Base-by-base conservation (phyloP, 1,140 invertebrate genomes). In the Lepidurus couesii region DNA sequence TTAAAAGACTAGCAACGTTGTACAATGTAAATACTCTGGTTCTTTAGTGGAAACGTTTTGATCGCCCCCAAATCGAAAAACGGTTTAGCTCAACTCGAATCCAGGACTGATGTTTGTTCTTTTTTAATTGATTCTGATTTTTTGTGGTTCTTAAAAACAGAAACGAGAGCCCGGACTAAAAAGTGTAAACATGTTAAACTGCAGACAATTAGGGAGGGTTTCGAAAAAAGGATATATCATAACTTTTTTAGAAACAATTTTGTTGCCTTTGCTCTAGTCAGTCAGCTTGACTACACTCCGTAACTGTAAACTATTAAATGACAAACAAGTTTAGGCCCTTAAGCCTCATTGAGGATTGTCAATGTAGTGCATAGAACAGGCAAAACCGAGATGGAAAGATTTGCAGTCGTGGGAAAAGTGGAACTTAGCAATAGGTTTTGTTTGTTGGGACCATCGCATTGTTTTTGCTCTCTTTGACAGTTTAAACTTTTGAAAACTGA, bases 21-120 rank as follows among this genome's bases (percentile, higher is more conserved):
- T 65, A 65, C 53, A 65, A 65, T 65, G 53, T 65, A 65, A 65
- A 65, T 65, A 65, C 53, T 65, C 53, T 13, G 53, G 53, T 65
- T 65, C 47, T 65, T 65, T 65, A 16, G 13, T 65, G 53, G 21
- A 65, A 16, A 7, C 16, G 45, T 47, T 16, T 11, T 47, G 21
- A 65, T 16, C 53, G 53, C 53, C 53, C n/a, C 8, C 6, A 65
- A 65, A 16, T n/a, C 53, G 34, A 34, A 34, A 34, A 16, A 65
- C 21, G 53, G 53, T n/a, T n/a, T 65, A 65, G 53, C 53, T 65
- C 53, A 65, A 65, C 53, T 65, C 21, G 53, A 65, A 65, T 65
- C 53, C 53, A 65, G 53, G 53, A 65, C 53, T 4, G 21, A 65
- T 21, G 16, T 65, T 13, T 65, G 16, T 16, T 65, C 53, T 65